These are phyloP conservation scores for Lytechinus pictus DNA, from an alignment of 35 echinoderm and acorn worm genomes.

Conservation along the genomic window DNA sequence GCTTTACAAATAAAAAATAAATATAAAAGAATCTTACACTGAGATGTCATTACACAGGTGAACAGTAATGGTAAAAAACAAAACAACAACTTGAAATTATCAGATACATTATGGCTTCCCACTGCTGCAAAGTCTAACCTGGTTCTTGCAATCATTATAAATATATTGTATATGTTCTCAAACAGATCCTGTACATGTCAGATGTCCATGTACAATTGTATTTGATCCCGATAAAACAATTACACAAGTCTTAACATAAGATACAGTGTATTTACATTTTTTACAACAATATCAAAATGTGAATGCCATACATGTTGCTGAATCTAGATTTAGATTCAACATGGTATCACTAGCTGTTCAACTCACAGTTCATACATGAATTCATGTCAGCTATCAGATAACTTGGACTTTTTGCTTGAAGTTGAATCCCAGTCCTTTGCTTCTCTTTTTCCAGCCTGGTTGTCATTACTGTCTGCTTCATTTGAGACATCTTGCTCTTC, in stretches of 20 bases:
- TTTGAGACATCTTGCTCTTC: not conserved
- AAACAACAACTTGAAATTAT: no score
- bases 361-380: not conserved
- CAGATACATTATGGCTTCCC: not conserved
- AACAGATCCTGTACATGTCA: not conserved
- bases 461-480: not conserved
- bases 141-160: not conserved
- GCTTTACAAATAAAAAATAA: no score
- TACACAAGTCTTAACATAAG: not conserved
- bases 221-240: no score
- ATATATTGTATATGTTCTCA: not conserved
- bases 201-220: not conserved
- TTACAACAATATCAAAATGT: not conserved
- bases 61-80: not conserved
- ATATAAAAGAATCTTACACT: no score
- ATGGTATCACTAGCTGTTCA: not conserved
- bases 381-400: not conserved
- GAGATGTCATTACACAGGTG: not conserved
- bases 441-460: not conserved
- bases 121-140: not conserved
- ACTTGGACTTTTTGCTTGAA: conserved; percentile 18
- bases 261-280: not conserved
- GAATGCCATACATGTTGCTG: not conserved
- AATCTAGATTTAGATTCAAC: not conserved
- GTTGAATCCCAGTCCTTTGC: not conserved